Percentiles rank a stretch among this genome's conserved stretches.
Evolutionary conservation across 2,888 invertebrate genomes (phyloP).

Genomic region (Cephus spinipes): DNA sequence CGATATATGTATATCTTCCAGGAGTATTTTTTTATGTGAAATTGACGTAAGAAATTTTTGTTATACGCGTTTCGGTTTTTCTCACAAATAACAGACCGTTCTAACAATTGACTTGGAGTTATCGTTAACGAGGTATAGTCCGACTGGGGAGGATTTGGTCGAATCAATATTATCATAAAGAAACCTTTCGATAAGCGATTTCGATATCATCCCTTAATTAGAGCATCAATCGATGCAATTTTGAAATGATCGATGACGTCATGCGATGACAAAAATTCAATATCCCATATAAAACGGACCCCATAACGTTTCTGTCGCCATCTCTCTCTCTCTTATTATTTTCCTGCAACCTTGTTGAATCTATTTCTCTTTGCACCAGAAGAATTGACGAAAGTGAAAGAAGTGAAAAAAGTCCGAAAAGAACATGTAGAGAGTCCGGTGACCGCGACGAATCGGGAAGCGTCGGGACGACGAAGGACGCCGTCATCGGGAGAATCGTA

Average conservation of each 20-base stretch:
- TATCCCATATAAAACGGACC: not conserved
- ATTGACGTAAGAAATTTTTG: not conserved
- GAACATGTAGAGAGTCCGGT: not conserved
- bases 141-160: not conserved
- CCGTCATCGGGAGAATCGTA: not conserved
- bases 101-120: not conserved
- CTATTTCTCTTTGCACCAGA: not conserved
- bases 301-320: not conserved
- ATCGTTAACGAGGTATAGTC: not conserved
- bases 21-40: too few species aligned
- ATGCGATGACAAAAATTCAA: not conserved
- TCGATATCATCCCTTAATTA: not conserved
- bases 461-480: not conserved
- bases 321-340: not conserved
- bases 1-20: too few species aligned
- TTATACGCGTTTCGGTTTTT: not conserved
- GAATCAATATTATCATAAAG: not conserved
- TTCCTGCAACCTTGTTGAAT: too few species aligned
- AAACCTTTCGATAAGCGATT: not conserved
- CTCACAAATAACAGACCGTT: not conserved
- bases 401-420: not conserved
- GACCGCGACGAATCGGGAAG: not conserved
- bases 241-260: not conserved
- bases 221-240: not conserved
- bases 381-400: not conserved